phyloP scores from a whole-genome alignment of 2,888 invertebrate species.

The Lithosia quadra region DNA sequence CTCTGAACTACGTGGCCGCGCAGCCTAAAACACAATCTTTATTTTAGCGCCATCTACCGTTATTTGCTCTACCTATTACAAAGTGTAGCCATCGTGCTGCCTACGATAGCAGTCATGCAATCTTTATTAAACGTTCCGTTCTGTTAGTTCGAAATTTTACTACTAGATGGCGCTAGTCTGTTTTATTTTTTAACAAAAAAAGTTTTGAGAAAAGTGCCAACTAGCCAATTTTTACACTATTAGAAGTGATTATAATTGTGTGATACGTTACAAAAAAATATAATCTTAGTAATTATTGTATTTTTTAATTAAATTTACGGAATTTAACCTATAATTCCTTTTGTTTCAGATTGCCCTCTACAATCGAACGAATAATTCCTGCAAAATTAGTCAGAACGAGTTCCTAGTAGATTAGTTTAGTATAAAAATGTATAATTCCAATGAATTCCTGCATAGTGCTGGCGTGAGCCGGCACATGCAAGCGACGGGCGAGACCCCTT shows the following conservation, averaged over 20 bases:
- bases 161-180: slow-evolving; percentile 44
- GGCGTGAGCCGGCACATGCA: slow-evolving; percentile 84
- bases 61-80: not conserved
- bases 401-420: slow-evolving; percentile 77
- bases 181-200: not conserved
- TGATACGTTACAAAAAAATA: not conserved
- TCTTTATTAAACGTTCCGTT: not conserved
- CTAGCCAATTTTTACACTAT: too few relatives aligned
- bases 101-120: not conserved
- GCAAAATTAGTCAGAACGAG: slow-evolving; percentile 79
- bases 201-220: too few relatives aligned
- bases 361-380: slow-evolving; percentile 79
- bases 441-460: slow-evolving; percentile 81
- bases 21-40: not conserved
- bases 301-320: not conserved
- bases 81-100: not conserved
- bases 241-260: not conserved
- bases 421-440: slow-evolving; percentile 80
- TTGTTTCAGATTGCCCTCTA: slow-evolving; percentile 77
- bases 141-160: not conserved
- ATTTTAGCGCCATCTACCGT: slow-evolving; percentile 18
- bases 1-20: not conserved
- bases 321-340: slow-evolving; percentile 38
- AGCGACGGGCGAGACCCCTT: slow-evolving; percentile 81
- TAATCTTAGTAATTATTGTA: not conserved